Base-by-base conservation (phyloP, 1,140 invertebrate species). In the Drosophila orena region DNA sequence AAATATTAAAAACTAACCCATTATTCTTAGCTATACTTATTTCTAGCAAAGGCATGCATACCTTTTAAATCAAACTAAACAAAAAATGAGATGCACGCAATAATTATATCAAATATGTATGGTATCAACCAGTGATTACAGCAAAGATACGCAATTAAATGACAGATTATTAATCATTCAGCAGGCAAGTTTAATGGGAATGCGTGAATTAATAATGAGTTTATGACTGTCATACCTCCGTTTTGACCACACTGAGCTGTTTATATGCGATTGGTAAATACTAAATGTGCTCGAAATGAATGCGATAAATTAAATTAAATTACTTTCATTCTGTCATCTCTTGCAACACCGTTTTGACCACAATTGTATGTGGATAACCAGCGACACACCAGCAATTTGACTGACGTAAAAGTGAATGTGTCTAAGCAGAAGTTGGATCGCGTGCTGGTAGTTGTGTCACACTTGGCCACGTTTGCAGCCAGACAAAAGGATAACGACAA, bases 401-500 rank as follows among this genome's bases (percentile, higher is more conserved):
- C 15, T 57, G 75, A 56, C 40, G 37, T 66, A 60, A 57, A 79
- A 70, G 44, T 59, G 46, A 52, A 47, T 73, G 46, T 59, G 53
- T 64, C 47, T 75, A 38, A 59, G 57, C 71, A 60, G 50, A 42
- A 77, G 58, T 53, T 61, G 57, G 64, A 69, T 40, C 47, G 53
- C 12, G 46, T 46, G 22, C n/a, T n/a, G n/a, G 17, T 20, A 27
- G 34, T 62, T 79, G 62, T 54, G 79, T 35, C 80, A 69, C 43
- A 74, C 44, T 74, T 79, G 54, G 61, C 56, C 69, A 75, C 66
- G 54, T 69, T 68, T 53, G 73, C 58, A 47, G 77, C 59, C 74
- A 74, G 68, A 64, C 70, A 74, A 69, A 68, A 43, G 79, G 75
- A 70, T 75, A 72, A 77, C 43, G 79, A 83, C 83, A 79, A 86